phyloP scores from a whole-genome alignment of 2,888 invertebrate species.

The Andrena marginata region DNA sequence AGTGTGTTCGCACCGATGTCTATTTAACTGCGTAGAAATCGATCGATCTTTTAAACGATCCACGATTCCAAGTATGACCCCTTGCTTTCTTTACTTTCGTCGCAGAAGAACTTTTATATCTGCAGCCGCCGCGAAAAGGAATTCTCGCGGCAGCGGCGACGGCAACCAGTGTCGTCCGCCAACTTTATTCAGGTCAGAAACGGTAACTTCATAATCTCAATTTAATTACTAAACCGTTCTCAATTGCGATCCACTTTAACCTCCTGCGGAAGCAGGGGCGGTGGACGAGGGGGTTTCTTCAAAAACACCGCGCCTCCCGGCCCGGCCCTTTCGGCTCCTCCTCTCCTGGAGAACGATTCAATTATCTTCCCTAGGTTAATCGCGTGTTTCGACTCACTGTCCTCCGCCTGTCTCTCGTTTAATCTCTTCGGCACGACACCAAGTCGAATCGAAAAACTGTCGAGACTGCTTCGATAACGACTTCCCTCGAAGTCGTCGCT shows the following conservation, averaged over 20 bases:
- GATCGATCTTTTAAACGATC: too few species aligned
- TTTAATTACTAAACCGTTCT: constrained; percentile 34
- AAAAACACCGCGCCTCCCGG: constrained; percentile 16
- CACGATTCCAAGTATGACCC: too few species aligned
- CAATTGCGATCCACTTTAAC: constrained; percentile 39
- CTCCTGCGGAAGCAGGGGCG: constrained; percentile 8
- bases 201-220: constrained; percentile 45
- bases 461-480: not conserved
- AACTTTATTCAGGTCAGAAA: constrained; percentile 50
- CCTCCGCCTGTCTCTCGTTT: not conserved
- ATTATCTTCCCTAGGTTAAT: constrained; percentile 34
- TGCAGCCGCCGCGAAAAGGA: not conserved
- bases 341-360: constrained; percentile 22
- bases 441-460: not conserved
- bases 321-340: not conserved
- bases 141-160: constrained; percentile 7
- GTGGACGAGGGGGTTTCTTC: constrained; percentile 5
- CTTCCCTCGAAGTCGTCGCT: constrained; percentile 3
- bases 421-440: not conserved
- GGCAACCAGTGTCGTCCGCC: constrained; percentile 13
- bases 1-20: too few species aligned
- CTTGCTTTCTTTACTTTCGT: not conserved
- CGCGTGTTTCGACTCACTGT: constrained; percentile 20
- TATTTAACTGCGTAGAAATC: too few species aligned
- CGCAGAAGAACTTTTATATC: constrained; percentile 15